Evolutionary conservation across 2,113 vertebrate species (phyloP).

Genomic region (Tychaedon coryphoeus): DNA sequence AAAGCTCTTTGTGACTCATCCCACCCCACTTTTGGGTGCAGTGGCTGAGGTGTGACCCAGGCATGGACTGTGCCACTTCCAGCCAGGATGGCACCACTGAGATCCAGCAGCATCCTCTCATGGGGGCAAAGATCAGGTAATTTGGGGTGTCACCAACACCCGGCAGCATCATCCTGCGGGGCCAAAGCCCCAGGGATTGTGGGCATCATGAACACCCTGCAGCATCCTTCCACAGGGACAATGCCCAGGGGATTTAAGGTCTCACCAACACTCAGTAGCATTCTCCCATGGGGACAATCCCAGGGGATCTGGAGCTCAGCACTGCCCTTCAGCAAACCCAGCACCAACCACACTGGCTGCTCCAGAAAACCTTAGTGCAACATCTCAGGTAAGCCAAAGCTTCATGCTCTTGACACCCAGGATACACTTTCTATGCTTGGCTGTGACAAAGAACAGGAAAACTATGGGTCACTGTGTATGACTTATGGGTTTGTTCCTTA

Average conservation of each 20-base stretch:
- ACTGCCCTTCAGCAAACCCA: background rate
- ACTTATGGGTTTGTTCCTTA: slow-evolving; percentile 26
- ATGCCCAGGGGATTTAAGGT: background rate
- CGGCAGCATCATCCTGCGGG: background rate
- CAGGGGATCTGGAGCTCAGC: background rate
- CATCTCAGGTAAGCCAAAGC: background rate
- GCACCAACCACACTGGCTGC: background rate
- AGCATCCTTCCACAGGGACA: background rate
- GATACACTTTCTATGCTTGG: background rate
- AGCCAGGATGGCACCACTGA: fast-evolving
- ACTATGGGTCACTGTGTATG: background rate
- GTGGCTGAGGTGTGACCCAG: background rate
- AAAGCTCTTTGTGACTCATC: background rate
- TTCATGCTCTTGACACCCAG: background rate
- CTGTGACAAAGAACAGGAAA: slow-evolving; percentile 12
- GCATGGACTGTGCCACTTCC: background rate
- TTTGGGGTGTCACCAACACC: background rate
- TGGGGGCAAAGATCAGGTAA: background rate
- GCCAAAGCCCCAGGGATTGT: background rate
- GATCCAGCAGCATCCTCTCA: background rate
- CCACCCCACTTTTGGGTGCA: background rate
- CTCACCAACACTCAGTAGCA: background rate
- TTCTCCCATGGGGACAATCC: background rate
- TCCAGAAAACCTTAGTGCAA: background rate
- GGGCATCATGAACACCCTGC: background rate